A percentile compares a stretch with the other conserved stretches of the same genome.
These are phyloP conservation scores for Sinocyclocheilus anophthalmus DNA, from an alignment of 2,113 vertebrate species.

Conservation along the genomic window DNA sequence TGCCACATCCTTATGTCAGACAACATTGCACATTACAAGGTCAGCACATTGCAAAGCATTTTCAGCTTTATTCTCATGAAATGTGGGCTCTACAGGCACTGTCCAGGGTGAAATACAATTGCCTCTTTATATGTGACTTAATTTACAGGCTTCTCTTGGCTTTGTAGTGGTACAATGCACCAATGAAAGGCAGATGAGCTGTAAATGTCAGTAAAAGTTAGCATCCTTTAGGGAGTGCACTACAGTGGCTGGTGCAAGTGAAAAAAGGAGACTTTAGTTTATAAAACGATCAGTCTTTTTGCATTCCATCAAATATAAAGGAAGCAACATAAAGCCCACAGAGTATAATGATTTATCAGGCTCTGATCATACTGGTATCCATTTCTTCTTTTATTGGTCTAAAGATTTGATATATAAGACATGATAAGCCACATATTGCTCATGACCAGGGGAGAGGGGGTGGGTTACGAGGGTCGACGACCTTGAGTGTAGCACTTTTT, in stretches of 20 bases:
- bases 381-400: neutral
- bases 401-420: constrained; percentile 21
- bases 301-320: constrained; percentile 48
- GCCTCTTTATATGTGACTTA: constrained; percentile 51
- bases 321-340: constrained; percentile 50
- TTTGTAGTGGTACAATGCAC: constrained; percentile 57
- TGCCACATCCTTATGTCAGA: constrained; percentile 16
- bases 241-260: constrained; percentile 52
- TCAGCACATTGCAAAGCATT: too few relatives aligned
- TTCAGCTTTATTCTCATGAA: constrained; percentile 41
- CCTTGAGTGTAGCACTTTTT: neutral
- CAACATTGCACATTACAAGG: constrained; percentile 52
- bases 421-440: neutral
- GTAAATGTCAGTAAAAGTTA: constrained; percentile 62
- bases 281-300: constrained; percentile 32
- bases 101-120: constrained; percentile 53
- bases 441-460: too few relatives aligned
- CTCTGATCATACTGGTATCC: neutral
- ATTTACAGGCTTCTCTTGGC: constrained; percentile 60
- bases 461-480: too few relatives aligned
- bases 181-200: constrained; percentile 68
- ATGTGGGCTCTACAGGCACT: constrained; percentile 44
- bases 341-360: constrained; percentile 39
- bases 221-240: constrained; percentile 44
- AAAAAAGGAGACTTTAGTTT: constrained; percentile 38